phyloP scores from a whole-genome alignment of 2,888 invertebrate species.

The Cactoblastis cactorum region DNA sequence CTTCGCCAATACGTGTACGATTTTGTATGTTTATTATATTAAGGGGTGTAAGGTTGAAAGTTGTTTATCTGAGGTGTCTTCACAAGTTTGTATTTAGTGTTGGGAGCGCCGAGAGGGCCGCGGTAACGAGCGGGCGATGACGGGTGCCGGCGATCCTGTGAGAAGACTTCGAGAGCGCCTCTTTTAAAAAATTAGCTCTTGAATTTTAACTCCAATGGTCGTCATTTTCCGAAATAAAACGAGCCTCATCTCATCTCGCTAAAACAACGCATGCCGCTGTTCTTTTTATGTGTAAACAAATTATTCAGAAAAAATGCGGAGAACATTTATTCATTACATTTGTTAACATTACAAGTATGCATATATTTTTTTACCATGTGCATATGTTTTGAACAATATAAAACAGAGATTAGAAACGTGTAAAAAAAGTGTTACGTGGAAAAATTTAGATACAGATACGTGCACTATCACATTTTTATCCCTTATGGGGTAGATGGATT shows the following conservation, averaged over 20 bases:
- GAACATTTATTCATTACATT: not conserved
- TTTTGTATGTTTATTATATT: constrained; percentile 20
- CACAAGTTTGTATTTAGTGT: constrained; percentile 43
- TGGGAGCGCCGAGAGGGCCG: constrained; percentile 59
- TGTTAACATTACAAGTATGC: not conserved
- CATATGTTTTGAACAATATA: not conserved
- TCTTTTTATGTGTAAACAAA: constrained; percentile 7
- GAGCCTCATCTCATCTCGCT: constrained; percentile 17
- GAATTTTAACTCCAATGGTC: constrained; percentile 38
- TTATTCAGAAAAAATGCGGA: not conserved
- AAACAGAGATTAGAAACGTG: no score
- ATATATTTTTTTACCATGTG: not conserved
- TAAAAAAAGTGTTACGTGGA: no score
- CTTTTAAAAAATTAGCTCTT: constrained; percentile 54
- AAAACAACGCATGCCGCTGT: constrained; percentile 8
- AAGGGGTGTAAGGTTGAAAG: constrained; percentile 42
- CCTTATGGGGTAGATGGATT: no score
- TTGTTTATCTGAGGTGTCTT: constrained; percentile 38
- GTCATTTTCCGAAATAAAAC: constrained; percentile 28
- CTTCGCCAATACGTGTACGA: constrained; percentile 29
- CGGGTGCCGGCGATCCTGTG: constrained; percentile 49
- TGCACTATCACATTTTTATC: no score
- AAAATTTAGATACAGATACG: no score
- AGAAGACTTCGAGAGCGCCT: constrained; percentile 43
- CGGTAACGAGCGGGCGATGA: constrained; percentile 61